These are phyloP conservation scores for Jaculus jaculus DNA, from an alignment of 2,113 vertebrate genomes.

Conservation along the genomic window DNA sequence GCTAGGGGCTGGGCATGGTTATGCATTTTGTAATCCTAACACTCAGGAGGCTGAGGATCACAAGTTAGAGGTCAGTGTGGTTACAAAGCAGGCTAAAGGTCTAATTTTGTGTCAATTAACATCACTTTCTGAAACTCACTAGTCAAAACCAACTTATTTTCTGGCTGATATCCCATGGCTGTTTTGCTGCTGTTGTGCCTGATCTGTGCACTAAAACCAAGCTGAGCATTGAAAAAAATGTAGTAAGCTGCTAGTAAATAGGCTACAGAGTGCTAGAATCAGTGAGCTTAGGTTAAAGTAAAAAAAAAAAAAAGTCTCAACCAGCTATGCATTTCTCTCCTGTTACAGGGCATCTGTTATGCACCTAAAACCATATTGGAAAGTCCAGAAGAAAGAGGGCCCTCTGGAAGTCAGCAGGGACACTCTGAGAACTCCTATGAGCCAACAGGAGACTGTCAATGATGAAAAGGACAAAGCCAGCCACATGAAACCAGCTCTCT, in stretches of 20 bases:
- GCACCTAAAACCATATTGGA: slow-evolving; percentile 92
- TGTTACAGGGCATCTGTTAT: slow-evolving; percentile 89
- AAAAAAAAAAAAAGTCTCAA: neutral
- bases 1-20: neutral
- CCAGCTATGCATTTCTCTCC: slow-evolving; percentile 61
- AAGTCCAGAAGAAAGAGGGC: slow-evolving; percentile 88
- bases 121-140: neutral
- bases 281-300: neutral
- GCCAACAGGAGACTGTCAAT: slow-evolving; percentile 81
- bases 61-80: neutral
- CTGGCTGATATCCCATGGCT: neutral
- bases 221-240: neutral
- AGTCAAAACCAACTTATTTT: slow-evolving; percentile 22
- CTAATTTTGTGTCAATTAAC: slow-evolving; percentile 23
- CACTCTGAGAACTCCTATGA: slow-evolving; percentile 78
- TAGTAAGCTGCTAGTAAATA: neutral
- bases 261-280: neutral
- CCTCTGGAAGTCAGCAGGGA: slow-evolving; percentile 81
- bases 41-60: neutral
- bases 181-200: slow-evolving; percentile 54
- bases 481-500: slow-evolving; percentile 79
- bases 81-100: neutral
- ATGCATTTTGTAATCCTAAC: neutral
- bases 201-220: slow-evolving; percentile 19
- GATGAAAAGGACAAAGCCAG: slow-evolving; percentile 79